Evolutionary conservation across 2,888 invertebrate genomes (phyloP), one percentile per base, ranked within the genome.

Genomic region (Eupithecia inturbata): DNA sequence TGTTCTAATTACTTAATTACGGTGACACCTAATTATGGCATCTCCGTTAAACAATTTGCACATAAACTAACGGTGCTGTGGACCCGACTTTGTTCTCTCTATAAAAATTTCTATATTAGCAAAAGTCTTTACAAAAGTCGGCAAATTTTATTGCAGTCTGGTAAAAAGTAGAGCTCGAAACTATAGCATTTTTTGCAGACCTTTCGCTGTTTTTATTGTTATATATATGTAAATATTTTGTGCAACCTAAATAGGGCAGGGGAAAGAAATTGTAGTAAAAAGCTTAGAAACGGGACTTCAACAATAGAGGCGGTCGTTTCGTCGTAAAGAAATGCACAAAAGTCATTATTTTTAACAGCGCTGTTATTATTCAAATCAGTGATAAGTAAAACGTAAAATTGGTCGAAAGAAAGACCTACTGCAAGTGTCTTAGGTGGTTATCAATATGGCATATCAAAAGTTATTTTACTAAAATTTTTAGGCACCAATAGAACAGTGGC

Each of bases 131-230:
- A n/a, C 83, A 86, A 87, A 84, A 87, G 84, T 84, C 78, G 81
- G 70, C 80, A 77, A 81, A 68, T 80, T 80, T 81, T 81, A 85
- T 86, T 89, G 90, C 89, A 83, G 90, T 85, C 91, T 85, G 84
- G 88, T 93, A 94, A 94, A 93, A 94, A 94, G 90, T 92, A 86
- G 92, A 91, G 70, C 92, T 87, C 88, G 83, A 89, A 91, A 87
- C 82, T 90, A 84, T 89, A 86, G 82, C 85, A 83, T 81, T 87
- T 88, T 87, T 91, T 88, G 74, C 64, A 57, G 19, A 84, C 85
- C 85, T 88, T 88, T 88, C 87, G 78, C 84, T 80, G 72, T 49
- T 80, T 82, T 81, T 80, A 88, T 87, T 80, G 87, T 89, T 87
- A 84, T 82, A 87, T 87, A 84, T 82, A 87, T 88, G 86, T 85